Evolutionary conservation across 1,140 invertebrate species (phyloP).

Genomic region (Hestina assimilis): DNA sequence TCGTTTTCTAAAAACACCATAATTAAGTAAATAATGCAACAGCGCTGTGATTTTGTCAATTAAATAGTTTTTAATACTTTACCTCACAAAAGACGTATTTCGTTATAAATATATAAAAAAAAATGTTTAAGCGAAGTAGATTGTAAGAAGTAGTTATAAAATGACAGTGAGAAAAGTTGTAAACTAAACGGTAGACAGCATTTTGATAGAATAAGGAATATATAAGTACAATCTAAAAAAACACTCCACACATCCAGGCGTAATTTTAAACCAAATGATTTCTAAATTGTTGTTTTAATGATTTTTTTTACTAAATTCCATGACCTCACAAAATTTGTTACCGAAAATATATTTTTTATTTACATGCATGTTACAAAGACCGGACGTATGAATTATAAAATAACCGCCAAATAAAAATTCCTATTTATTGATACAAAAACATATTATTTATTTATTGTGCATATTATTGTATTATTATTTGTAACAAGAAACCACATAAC

Average conservation of each 20-base stretch:
- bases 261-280: neutral
- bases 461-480: constrained; percentile 2
- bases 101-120: constrained; percentile 8
- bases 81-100: constrained; percentile 6
- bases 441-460: neutral
- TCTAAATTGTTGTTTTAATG: neutral
- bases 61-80: constrained; percentile 17
- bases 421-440: neutral
- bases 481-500: neutral
- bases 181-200: constrained; percentile 42
- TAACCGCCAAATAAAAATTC: neutral
- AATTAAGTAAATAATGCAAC: too few relatives aligned
- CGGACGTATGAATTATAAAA: neutral
- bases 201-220: constrained; percentile 30
- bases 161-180: constrained; percentile 44
- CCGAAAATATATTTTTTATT: constrained; percentile 23
- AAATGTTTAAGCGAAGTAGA: constrained; percentile 6
- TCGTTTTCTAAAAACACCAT: too few relatives aligned
- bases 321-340: constrained; percentile 43
- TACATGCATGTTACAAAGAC: constrained; percentile 6
- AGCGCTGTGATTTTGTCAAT: too few relatives aligned
- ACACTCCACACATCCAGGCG: neutral
- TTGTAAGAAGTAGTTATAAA: constrained; percentile 13
- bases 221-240: neutral
- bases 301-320: constrained; percentile 1